phyloP scores from a whole-genome alignment of 2,113 vertebrate species.

The Triplophysa tibetana region DNA sequence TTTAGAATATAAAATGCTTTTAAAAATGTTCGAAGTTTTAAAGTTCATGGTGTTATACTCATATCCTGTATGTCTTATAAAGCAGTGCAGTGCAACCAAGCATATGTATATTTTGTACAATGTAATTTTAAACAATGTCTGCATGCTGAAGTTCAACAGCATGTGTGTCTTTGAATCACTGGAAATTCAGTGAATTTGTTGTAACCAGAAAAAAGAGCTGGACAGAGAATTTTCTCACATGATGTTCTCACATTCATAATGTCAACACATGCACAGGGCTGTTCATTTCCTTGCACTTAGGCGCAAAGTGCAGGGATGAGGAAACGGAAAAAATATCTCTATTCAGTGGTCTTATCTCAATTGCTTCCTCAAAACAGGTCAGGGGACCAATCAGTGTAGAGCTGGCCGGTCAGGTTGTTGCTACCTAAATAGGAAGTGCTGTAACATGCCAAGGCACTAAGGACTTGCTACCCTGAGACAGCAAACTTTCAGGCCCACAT shows the following conservation, averaged over 20 bases:
- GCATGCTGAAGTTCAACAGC: not conserved
- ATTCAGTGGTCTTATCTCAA: conserved; percentile 78
- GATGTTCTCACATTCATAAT: conserved; percentile 61
- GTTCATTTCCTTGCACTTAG: conserved; percentile 75
- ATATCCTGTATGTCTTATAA: not conserved
- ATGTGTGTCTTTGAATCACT: not conserved
- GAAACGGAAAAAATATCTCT: conserved; percentile 69
- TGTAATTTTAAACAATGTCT: not conserved
- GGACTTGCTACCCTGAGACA: conserved; percentile 74
- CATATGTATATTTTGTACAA: not conserved
- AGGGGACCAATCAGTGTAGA: conserved; percentile 62
- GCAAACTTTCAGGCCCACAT: conserved; percentile 44
- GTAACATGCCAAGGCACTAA: conserved; percentile 74
- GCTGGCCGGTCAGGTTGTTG: conserved; percentile 71
- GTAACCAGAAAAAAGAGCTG: not conserved
- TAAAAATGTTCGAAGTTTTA: too few relatives aligned
- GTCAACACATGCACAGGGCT: conserved; percentile 66
- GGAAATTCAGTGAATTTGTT: not conserved
- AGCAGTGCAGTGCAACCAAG: not conserved
- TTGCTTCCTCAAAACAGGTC: conserved; percentile 82
- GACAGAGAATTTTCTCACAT: conserved; percentile 57
- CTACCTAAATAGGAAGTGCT: conserved; percentile 82
- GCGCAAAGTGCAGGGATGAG: conserved; percentile 61
- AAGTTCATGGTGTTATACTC: not conserved
- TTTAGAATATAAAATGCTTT: not conserved